Conservation (phyloP, 1,140 invertebrate genomes). For the Drosophila auraria region DNA sequence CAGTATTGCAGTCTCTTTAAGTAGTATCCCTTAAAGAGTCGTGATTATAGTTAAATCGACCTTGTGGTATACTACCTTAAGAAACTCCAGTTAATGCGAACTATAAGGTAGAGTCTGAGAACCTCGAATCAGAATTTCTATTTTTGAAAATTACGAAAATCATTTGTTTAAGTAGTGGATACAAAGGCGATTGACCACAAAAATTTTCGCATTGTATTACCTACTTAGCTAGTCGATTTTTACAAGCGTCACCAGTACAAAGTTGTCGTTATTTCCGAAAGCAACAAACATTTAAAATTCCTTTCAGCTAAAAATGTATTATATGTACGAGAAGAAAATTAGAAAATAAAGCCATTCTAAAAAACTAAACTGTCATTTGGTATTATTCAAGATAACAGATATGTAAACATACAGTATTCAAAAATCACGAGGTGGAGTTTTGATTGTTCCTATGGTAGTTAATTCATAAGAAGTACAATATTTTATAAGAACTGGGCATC, state of each 20-base stretch:
- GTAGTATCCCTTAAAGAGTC: constrained; percentile 76
- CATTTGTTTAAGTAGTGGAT: constrained; percentile 70
- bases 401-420: neutral
- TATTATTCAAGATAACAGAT: neutral
- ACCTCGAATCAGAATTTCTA: no score
- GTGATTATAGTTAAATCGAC: constrained; percentile 11
- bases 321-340: neutral
- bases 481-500: no score
- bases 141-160: constrained; percentile 24
- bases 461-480: neutral
- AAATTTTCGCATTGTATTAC: constrained; percentile 59
- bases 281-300: no score
- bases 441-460: neutral
- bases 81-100: constrained; percentile 16
- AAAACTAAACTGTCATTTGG: neutral
- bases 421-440: neutral
- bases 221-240: constrained; percentile 66
- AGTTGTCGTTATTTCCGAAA: neutral
- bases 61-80: constrained; percentile 67
- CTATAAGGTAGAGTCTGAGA: neutral
- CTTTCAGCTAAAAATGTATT: neutral
- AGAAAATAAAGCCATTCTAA: neutral
- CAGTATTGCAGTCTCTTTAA: constrained; percentile 45
- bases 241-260: neutral
- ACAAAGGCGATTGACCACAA: constrained; percentile 53